Percentiles rank a stretch among this genome's conserved stretches.
Conservation (phyloP, 2,888 invertebrate genomes). For the Thumatha senex region DNA sequence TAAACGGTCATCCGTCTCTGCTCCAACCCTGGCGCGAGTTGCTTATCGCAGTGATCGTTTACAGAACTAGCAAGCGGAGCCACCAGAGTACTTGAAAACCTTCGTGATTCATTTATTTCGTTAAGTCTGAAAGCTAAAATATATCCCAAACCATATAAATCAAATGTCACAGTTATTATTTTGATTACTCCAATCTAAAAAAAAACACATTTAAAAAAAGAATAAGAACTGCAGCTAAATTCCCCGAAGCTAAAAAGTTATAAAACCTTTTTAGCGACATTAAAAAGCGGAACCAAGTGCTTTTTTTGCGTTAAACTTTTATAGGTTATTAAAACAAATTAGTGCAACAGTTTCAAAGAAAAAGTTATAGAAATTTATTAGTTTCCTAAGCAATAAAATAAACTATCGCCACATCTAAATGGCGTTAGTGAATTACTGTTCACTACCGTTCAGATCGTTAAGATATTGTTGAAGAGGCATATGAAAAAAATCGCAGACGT, state of each 20-base stretch:
- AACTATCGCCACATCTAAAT: constrained; percentile 70
- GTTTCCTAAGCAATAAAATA: constrained; percentile 76
- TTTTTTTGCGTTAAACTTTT: constrained; percentile 67
- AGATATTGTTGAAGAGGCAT: constrained; percentile 45
- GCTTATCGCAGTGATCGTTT: too few relatives aligned
- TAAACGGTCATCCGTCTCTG: too few relatives aligned
- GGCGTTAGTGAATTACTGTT: constrained; percentile 52
- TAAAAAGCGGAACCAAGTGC: constrained; percentile 60
- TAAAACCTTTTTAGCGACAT: constrained; percentile 61
- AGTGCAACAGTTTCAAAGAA: constrained; percentile 39
- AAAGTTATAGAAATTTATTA: constrained; percentile 71
- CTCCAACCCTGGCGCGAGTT: too few relatives aligned
- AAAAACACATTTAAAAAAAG: background rate
- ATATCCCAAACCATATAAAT: too few relatives aligned
- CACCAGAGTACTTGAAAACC: too few relatives aligned
- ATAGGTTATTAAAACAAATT: constrained; percentile 80
- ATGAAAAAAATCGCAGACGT: constrained; percentile 7
- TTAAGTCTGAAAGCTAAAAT: too few relatives aligned
- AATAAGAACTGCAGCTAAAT: constrained; percentile 6
- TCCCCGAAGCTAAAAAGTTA: constrained; percentile 39
- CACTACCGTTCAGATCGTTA: constrained; percentile 51
- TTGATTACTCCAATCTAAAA: background rate
- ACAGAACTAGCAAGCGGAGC: too few relatives aligned
- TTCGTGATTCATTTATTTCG: too few relatives aligned
- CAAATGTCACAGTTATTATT: constrained; percentile 2